Percentiles rank a stretch among this genome's conserved stretches.
Conservation (phyloP, 2,888 invertebrate species). For the Cremastobaeus sp. region DNA sequence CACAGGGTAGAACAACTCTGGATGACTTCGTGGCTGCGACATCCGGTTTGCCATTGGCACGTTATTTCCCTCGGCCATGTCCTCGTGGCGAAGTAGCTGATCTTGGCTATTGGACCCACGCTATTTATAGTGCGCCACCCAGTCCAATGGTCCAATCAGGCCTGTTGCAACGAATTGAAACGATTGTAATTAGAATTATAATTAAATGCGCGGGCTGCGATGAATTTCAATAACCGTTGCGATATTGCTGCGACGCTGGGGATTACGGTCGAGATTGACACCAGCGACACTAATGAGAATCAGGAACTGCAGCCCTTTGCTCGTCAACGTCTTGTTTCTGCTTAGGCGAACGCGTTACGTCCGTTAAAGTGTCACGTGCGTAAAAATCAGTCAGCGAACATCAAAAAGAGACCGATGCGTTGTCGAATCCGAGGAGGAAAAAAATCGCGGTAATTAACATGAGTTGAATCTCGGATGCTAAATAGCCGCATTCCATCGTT, state of each 20-base stretch:
- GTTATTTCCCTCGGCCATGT: constrained; percentile 72
- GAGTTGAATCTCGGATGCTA: constrained; percentile 12
- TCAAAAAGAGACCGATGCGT: constrained; percentile 48
- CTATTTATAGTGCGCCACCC: constrained; percentile 45
- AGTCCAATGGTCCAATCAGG: constrained; percentile 21
- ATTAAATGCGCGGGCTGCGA: constrained; percentile 2
- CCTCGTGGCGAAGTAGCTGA: constrained; percentile 48
- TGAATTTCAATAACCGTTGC: neutral
- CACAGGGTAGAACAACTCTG: constrained; percentile 68
- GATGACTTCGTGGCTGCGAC: constrained; percentile 71
- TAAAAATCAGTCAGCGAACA: constrained; percentile 29
- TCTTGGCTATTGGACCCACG: constrained; percentile 34
- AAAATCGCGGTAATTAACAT: constrained; percentile 46
- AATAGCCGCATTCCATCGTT: constrained; percentile 26
- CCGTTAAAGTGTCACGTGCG: constrained; percentile 56
- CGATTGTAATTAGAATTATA: too few species aligned
- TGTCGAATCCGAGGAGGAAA: constrained; percentile 32
- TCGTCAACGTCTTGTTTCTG: constrained; percentile 38
- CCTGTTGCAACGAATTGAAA: too few species aligned
- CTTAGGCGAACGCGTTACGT: constrained; percentile 49
- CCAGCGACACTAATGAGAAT: constrained; percentile 59
- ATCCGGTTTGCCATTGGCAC: constrained; percentile 75
- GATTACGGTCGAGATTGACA: constrained; percentile 24
- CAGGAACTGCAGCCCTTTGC: constrained; percentile 54
- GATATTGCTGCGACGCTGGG: constrained; percentile 6